Percentiles rank a stretch among this genome's conserved stretches.
phyloP scores from a whole-genome alignment of 1,140 invertebrate genomes.

The Saccostrea cuccullata region DNA sequence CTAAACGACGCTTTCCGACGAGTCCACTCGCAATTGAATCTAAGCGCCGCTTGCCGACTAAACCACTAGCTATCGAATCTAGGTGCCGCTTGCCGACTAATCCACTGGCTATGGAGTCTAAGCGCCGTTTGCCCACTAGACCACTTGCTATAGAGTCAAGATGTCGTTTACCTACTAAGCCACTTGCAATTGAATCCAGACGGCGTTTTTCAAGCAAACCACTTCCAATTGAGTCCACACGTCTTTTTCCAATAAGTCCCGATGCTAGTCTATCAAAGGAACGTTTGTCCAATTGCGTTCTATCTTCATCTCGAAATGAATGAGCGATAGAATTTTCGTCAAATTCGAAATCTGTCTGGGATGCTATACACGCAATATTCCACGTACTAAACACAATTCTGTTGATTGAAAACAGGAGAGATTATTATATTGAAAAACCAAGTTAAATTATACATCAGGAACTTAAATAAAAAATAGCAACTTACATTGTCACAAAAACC shows the following conservation, averaged over 20 bases:
- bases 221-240: slow-evolving; percentile 59
- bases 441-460: background rate
- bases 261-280: slow-evolving; percentile 56
- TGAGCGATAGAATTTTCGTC: background rate
- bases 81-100: slow-evolving; percentile 62
- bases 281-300: slow-evolving; percentile 44
- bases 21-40: slow-evolving; percentile 47
- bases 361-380: background rate
- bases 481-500: background rate
- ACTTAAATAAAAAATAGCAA: background rate
- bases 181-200: slow-evolving; percentile 62
- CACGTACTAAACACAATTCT: background rate
- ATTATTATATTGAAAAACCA: background rate
- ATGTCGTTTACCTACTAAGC: slow-evolving; percentile 60
- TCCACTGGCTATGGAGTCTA: slow-evolving; percentile 63
- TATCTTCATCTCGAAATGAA: background rate
- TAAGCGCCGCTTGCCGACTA: slow-evolving; percentile 50
- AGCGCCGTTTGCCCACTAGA: slow-evolving; percentile 63
- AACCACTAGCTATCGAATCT: slow-evolving; percentile 52
- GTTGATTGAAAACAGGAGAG: background rate
- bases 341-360: background rate
- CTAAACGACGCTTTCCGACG: slow-evolving; percentile 50
- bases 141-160: slow-evolving; percentile 61
- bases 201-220: slow-evolving; percentile 64
- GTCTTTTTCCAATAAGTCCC: slow-evolving; percentile 40